A percentile compares a stretch with the other conserved stretches of the same genome.
Conservation (phyloP, 2,888 invertebrate species). For the Rhaphigaster nebulosa region DNA sequence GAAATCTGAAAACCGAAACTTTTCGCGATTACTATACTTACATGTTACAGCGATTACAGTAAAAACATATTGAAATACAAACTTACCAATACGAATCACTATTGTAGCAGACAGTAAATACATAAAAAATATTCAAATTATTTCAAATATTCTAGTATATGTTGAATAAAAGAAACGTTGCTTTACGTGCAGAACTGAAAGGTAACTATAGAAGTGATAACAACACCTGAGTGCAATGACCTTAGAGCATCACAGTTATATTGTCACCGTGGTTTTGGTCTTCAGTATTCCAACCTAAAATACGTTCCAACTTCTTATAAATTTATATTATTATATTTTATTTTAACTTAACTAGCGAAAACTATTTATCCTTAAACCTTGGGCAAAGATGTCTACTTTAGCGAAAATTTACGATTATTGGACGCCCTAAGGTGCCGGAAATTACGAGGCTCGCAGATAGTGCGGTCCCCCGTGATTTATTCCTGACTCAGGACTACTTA, state of each 20-base stretch:
- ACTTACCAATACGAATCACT: too few relatives aligned
- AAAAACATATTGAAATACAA: too few relatives aligned
- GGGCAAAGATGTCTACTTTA: background rate
- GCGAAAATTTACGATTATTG: conserved; percentile 1
- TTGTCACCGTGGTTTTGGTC: background rate
- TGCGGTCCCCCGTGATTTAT: background rate
- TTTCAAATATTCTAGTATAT: too few relatives aligned
- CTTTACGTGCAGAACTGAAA: too few relatives aligned
- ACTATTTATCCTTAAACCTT: background rate
- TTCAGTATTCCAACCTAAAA: background rate
- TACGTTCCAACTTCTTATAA: background rate
- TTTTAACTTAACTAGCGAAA: too few relatives aligned
- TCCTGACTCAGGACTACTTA: conserved; percentile 14
- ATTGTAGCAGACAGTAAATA: too few relatives aligned
- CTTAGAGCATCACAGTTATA: background rate
- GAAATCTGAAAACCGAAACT: too few relatives aligned
- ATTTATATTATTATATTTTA: too few relatives aligned
- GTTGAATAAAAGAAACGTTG: too few relatives aligned
- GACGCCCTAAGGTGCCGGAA: background rate
- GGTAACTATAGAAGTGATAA: background rate
- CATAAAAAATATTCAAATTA: background rate
- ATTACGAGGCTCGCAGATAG: background rate
- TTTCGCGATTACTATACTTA: too few relatives aligned
- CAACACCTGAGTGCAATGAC: background rate
- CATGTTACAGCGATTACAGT: too few relatives aligned